Evolutionary conservation across 92 coral and sea anemone species (phyloP).

Genomic region (Pocillopora grandis): DNA sequence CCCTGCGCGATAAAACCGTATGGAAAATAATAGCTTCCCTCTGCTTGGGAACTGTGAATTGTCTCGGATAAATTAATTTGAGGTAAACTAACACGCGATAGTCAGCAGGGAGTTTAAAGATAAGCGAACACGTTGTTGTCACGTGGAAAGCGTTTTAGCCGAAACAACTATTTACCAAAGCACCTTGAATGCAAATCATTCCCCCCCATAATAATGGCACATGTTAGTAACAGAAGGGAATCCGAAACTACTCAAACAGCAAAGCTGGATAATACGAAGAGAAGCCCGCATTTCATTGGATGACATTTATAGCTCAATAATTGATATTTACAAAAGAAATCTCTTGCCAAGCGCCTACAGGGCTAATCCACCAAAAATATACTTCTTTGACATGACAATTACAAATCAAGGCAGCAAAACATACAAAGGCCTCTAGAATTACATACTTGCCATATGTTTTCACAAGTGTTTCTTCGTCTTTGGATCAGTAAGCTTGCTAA

Average conservation of each 20-base stretch:
- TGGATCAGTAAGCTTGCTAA: not conserved
- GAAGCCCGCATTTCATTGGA: slow-evolving; percentile 12
- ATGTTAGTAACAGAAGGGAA: not conserved
- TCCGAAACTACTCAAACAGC: slow-evolving; percentile 1
- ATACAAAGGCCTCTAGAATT: slow-evolving; percentile 12
- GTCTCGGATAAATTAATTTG: not conserved
- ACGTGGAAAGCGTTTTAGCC: not conserved
- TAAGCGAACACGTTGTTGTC: not conserved
- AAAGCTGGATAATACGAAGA: not conserved
- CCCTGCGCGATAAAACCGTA: not conserved
- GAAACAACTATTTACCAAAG: not conserved
- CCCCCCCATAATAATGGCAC: not conserved
- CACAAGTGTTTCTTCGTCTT: slow-evolving; percentile 13
- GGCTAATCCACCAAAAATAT: slow-evolving; percentile 23
- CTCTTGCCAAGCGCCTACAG: slow-evolving; percentile 29
- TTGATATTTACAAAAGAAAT: slow-evolving; percentile 30
- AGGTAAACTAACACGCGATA: slow-evolving; percentile 7
- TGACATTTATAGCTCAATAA: slow-evolving; percentile 32
- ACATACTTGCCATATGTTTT: slow-evolving; percentile 15
- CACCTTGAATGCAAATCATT: not conserved
- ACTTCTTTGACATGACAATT: slow-evolving; percentile 26
- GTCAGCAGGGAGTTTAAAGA: slow-evolving; percentile 5
- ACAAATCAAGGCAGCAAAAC: slow-evolving; percentile 12
- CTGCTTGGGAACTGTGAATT: slow-evolving; percentile 11
- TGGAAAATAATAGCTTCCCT: not conserved